Base-by-base conservation (phyloP, 2,113 vertebrate species). In the Syngnathus floridae region DNA sequence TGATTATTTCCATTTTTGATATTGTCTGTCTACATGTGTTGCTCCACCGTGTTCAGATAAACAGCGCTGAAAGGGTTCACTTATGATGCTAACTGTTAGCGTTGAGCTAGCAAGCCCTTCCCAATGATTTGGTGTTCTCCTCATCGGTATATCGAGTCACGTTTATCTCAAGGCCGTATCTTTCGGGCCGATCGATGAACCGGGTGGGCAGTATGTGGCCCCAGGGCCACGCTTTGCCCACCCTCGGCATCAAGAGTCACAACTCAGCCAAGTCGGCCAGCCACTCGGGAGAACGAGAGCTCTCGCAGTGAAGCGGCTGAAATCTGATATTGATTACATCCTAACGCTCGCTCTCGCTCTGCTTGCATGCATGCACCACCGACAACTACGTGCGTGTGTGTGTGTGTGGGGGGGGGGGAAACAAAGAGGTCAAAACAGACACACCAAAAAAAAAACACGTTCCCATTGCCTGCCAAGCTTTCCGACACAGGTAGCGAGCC, bases 241-340 rank as follows among this genome's bases (percentile, higher is more conserved):
- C 43, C 43, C 13, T 13, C 16, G 13, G 12, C 13, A 45, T 45
- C 13, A 88, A 81, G 78, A 75, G 72, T 69, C 68, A 67, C 74
- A 79, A 89, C 80, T 84, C 85, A 84, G 84, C 85, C 82, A 79
- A 82, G 82, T 78, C 84, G 82, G 83, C 82, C 80, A 76, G 84
- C 82, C 80, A 76, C 82, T 83, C 82, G 72, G 74, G 35, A 83
- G 74, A 48, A 83, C 69, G 79, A 87, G 79, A 77, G 82, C 86
- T 78, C 86, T 79, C 80, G 48, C 73, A 84, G 76, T 82, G 80
- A 86, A 87, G 84, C 77, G 76, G 80, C 81, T 86, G 84, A 87
- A 87, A 87, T 87, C 82, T 85, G 83, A 88, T 89, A 89, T 88
- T 82, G 86, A 89, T 88, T 80, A 82, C 74, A 88, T 85, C 84